phyloP scores from a whole-genome alignment of 2,797 vertebrate species.

The Cossypha dichroa region DNA sequence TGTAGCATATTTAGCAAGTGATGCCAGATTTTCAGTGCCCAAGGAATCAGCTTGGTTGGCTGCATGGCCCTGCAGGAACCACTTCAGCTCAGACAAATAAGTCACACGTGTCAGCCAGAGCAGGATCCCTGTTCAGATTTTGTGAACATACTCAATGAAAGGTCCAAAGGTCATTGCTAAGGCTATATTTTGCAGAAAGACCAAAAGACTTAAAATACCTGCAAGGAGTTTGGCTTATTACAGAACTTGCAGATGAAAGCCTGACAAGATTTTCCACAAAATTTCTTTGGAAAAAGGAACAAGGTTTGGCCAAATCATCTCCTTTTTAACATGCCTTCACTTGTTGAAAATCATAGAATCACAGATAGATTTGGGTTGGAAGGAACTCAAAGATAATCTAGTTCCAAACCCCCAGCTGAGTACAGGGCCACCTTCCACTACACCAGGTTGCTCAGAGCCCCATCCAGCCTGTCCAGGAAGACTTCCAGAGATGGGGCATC shows the following conservation, averaged over 20 bases:
- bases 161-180: not conserved
- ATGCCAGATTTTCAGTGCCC: not conserved
- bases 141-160: not conserved
- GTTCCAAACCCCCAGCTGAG: not conserved
- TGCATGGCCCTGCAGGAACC: not conserved
- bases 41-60: not conserved
- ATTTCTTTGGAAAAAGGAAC: not conserved
- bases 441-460: not conserved
- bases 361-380: not conserved
- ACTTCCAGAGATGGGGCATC: not conserved
- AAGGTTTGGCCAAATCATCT: not conserved
- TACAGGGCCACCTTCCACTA: not conserved
- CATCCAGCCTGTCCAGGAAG: not conserved
- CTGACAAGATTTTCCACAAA: not conserved
- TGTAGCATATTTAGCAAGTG: not conserved
- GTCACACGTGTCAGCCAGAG: not conserved
- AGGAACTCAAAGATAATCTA: not conserved
- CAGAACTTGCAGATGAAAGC: not conserved
- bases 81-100: not conserved
- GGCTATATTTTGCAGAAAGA: not conserved
- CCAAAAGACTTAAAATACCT: not conserved
- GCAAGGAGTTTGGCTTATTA: not conserved
- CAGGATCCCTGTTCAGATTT: not conserved
- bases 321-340: not conserved
- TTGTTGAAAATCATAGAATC: not conserved